These are phyloP conservation scores for Peromyscus polionotus DNA, from an alignment of 2,113 vertebrate species.

Conservation along the genomic window DNA sequence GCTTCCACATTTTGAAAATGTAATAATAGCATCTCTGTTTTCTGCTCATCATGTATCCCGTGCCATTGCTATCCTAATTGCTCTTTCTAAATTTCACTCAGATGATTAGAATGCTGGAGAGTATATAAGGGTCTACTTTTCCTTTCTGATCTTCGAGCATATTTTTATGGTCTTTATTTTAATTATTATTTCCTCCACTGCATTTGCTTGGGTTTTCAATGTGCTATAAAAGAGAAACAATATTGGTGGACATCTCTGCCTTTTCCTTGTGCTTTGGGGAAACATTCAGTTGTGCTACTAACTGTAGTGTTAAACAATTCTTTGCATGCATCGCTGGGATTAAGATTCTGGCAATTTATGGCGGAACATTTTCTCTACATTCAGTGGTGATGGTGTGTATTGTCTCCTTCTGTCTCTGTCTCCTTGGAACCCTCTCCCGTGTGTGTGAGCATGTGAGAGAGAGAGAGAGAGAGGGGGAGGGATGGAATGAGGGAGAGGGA, in stretches of 20 bases:
- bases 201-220: background rate
- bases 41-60: background rate
- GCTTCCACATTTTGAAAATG: background rate
- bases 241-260: background rate
- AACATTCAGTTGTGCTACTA: background rate
- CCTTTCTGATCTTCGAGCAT: background rate
- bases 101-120: background rate
- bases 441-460: background rate
- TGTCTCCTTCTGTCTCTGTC: background rate
- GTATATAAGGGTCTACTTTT: background rate
- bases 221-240: background rate
- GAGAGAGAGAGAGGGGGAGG: background rate
- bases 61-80: background rate
- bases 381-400: background rate
- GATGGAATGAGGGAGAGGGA: background rate
- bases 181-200: background rate
- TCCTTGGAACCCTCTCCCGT: background rate
- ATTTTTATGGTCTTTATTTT: background rate
- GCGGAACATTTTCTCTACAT: background rate
- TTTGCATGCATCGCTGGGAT: background rate
- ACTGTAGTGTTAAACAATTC: background rate
- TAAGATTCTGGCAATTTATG: background rate
- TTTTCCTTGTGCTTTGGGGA: background rate
- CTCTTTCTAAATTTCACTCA: background rate
- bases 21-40: background rate